Evolutionary conservation across 1,140 invertebrate genomes (phyloP).

Genomic region (Plectrocnemia conspersa): DNA sequence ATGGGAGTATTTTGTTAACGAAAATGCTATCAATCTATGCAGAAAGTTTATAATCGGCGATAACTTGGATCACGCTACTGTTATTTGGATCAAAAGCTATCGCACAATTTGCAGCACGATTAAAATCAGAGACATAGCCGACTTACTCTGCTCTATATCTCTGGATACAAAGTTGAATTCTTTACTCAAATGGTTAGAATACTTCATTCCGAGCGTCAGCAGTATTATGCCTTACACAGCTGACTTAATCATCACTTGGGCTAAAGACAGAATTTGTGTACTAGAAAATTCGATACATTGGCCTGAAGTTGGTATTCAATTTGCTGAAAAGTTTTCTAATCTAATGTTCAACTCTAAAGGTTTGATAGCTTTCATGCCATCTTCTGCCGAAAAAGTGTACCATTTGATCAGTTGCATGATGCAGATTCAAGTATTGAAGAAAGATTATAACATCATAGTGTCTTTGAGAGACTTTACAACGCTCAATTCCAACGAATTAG

Average conservation of each 20-base stretch:
- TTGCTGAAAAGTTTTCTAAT: conserved; percentile 29
- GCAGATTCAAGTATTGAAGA: conserved; percentile 30
- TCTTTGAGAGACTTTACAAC: conserved; percentile 30
- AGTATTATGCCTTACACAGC: conserved; percentile 19
- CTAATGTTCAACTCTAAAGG: conserved; percentile 28
- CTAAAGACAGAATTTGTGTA: conserved; percentile 25
- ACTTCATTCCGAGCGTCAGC: conserved; percentile 30
- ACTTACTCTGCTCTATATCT: conserved; percentile 23
- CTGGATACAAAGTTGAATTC: conserved; percentile 30
- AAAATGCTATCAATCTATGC: conserved; percentile 21
- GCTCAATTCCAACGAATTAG: conserved; percentile 15
- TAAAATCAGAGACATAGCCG: conserved; percentile 16
- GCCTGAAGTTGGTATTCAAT: conserved; percentile 33
- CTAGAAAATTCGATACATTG: conserved; percentile 30
- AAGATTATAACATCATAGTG: conserved; percentile 29
- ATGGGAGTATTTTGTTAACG: conserved; percentile 25
- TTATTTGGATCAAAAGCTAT: conserved; percentile 30
- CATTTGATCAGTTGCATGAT: conserved; percentile 28
- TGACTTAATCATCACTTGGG: conserved; percentile 28
- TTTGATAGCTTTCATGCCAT: conserved; percentile 20
- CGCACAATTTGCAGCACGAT: conserved; percentile 18
- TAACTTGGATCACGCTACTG: conserved; percentile 28
- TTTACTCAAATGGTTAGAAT: conserved; percentile 30
- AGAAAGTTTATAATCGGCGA: conserved; percentile 24
- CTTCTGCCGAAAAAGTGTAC: conserved; percentile 24